Evolutionary conservation across 2,888 invertebrate genomes (phyloP).

Genomic region (Bruchidius siliquastri): DNA sequence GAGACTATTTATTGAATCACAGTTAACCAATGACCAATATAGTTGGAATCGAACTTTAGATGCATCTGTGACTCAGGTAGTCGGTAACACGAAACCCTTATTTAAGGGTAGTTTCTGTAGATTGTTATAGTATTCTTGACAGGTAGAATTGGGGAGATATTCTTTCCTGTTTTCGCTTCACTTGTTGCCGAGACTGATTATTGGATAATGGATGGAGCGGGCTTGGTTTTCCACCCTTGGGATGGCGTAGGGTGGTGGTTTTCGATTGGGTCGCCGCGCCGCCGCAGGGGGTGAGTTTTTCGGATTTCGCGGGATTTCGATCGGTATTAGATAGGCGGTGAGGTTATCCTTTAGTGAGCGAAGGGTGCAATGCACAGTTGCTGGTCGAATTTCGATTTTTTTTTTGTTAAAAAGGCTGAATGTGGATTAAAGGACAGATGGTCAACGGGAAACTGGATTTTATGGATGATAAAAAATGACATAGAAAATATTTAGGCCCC

Average conservation of each 20-base stretch:
- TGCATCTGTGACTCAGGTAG: slow-evolving; percentile 22
- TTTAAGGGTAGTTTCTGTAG: slow-evolving; percentile 35
- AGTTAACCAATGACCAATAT: no score
- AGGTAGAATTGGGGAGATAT: slow-evolving; percentile 35
- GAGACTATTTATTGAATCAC: no score
- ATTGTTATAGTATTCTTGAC: slow-evolving; percentile 33
- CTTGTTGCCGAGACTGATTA: slow-evolving; percentile 43
- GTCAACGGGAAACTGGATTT: not conserved
- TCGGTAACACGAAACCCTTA: slow-evolving; percentile 36
- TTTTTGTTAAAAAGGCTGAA: not conserved
- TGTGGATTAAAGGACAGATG: not conserved
- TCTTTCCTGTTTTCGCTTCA: slow-evolving; percentile 38
- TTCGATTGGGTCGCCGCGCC: slow-evolving; percentile 25
- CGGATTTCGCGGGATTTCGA: slow-evolving; percentile 1
- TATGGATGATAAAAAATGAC: not conserved
- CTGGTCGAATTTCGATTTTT: not conserved
- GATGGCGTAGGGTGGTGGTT: slow-evolving; percentile 27
- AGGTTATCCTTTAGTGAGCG: not conserved
- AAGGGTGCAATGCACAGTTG: not conserved
- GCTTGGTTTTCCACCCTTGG: slow-evolving; percentile 20
- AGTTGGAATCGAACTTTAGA: slow-evolving; percentile 13
- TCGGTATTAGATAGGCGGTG: not conserved
- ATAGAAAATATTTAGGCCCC: no score
- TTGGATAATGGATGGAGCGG: slow-evolving; percentile 41
- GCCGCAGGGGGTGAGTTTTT: slow-evolving; percentile 29